A percentile compares a stretch with the other conserved stretches of the same genome.
These are phyloP conservation scores for Hypothenemus hampei DNA, from an alignment of 1,140 invertebrate genomes.

Conservation along the genomic window DNA sequence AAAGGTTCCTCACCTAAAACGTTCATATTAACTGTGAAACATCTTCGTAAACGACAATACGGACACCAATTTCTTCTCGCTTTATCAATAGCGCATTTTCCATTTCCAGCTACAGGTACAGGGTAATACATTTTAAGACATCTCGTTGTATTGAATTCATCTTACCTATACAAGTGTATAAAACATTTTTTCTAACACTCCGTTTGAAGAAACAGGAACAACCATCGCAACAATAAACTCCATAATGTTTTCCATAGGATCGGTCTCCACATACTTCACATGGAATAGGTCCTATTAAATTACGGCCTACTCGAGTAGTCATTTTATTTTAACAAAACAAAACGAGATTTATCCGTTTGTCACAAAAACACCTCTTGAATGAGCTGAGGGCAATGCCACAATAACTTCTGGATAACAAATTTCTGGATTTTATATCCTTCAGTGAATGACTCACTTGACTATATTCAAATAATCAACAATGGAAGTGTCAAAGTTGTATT, in stretches of 20 bases:
- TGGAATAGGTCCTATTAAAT: slow-evolving; percentile 59
- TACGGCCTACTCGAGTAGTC: too few relatives aligned
- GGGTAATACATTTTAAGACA: neutral
- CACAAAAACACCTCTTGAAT: too few relatives aligned
- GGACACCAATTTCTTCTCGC: slow-evolving; percentile 84
- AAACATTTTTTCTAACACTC: slow-evolving; percentile 63
- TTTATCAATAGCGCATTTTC: slow-evolving; percentile 76
- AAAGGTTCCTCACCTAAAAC: slow-evolving; percentile 64
- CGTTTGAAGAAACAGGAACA: slow-evolving; percentile 88
- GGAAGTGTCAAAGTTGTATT: too few relatives aligned
- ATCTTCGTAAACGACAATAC: slow-evolving; percentile 74
- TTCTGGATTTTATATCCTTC: too few relatives aligned
- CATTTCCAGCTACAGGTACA: slow-evolving; percentile 58
- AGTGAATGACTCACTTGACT: too few relatives aligned
- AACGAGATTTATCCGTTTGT: too few relatives aligned
- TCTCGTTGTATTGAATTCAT: neutral
- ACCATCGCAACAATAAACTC: slow-evolving; percentile 80
- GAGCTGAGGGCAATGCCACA: too few relatives aligned
- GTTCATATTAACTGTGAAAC: slow-evolving; percentile 76
- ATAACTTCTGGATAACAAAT: too few relatives aligned
- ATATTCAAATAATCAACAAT: too few relatives aligned
- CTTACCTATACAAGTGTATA: slow-evolving; percentile 74
- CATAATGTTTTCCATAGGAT: slow-evolving; percentile 84
- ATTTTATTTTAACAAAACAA: too few relatives aligned
- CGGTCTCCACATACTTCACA: slow-evolving; percentile 81